Evolutionary conservation across 2,113 vertebrate genomes (phyloP).

Genomic region (Ptychochromis oligacanthus): DNA sequence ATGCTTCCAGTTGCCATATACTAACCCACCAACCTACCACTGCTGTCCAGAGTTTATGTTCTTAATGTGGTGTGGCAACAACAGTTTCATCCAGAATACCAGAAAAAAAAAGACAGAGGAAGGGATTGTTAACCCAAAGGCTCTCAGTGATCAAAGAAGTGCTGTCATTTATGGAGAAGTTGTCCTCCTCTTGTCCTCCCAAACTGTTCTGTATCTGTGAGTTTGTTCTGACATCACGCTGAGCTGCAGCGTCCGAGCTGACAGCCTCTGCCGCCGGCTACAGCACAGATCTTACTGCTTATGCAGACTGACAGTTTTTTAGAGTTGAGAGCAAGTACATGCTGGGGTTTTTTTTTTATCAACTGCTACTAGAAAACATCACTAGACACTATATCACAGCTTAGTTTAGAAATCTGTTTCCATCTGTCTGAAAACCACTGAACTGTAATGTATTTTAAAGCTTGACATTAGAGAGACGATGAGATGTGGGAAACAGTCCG

Average conservation of each 20-base stretch:
- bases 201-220: not conserved
- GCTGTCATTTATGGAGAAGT: slow-evolving; percentile 2
- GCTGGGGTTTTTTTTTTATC: not conserved
- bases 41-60: not conserved
- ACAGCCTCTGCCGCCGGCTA: not conserved
- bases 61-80: not conserved
- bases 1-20: not conserved
- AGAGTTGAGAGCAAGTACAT: not conserved
- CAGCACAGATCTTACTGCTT: not conserved
- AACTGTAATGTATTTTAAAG: not conserved
- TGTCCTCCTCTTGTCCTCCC: slow-evolving; percentile 5
- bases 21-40: not conserved
- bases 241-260: not conserved
- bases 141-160: slow-evolving; percentile 1
- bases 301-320: slow-evolving; percentile 1
- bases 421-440: not conserved
- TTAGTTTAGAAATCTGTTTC: not conserved
- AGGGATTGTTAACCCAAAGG: not conserved
- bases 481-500: not conserved
- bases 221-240: slow-evolving; percentile 18
- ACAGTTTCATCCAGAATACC: not conserved
- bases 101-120: not conserved
- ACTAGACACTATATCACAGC: not conserved
- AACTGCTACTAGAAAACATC: not conserved
- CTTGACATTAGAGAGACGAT: not conserved